Base-by-base conservation (phyloP, 2,113 vertebrate genomes). In the Scolopax mira region DNA sequence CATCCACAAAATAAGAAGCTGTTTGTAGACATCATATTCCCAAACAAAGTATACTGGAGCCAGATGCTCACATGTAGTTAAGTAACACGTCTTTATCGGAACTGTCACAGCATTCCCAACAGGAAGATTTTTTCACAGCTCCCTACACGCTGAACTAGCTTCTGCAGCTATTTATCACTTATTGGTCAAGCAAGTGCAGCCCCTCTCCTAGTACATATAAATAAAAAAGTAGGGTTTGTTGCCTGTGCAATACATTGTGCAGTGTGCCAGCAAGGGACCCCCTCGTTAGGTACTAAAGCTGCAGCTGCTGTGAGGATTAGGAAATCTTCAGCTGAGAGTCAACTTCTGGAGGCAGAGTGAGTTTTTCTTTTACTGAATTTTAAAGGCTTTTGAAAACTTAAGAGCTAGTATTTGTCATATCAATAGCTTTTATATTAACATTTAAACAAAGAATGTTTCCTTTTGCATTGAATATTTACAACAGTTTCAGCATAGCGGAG, bases 231-330 rank as follows among this genome's bases (percentile, higher is more conserved):
- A 31, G 66, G 2, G 2, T 49, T 73, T 73, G 25, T 14, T 77
- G 60, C 46, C 51, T 46, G 15, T 30, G 67, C 15, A 58, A 49
- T 24, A 61, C 0, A 4, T 39, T 83, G 41, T 71, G 88, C 85
- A 18, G 58, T 52, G n/a, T 72, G 69, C 35, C 61, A 96, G 31
- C 73, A 72, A 91, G 61, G 73, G 77, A 91, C 48, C 15, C 75
- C 10, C 77, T 83, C 64, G 55, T 91, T 93, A 93, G 93, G 88
- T 33, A 70, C 72, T 42, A 85, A 94, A 72, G 28, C 39, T 69
- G 86, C 96, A 69, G 89, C 92, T 97, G 85, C 87, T 91, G 49
- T 8, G 8, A 95, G 78, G 70, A 94, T 96, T 97, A 97, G 67
- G 42, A 95, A 87, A 62, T 51, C 39, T 93, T 92, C 49, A 96